Base-by-base conservation (phyloP, 2,797 vertebrate genomes). In the Xerus rutilus region DNA sequence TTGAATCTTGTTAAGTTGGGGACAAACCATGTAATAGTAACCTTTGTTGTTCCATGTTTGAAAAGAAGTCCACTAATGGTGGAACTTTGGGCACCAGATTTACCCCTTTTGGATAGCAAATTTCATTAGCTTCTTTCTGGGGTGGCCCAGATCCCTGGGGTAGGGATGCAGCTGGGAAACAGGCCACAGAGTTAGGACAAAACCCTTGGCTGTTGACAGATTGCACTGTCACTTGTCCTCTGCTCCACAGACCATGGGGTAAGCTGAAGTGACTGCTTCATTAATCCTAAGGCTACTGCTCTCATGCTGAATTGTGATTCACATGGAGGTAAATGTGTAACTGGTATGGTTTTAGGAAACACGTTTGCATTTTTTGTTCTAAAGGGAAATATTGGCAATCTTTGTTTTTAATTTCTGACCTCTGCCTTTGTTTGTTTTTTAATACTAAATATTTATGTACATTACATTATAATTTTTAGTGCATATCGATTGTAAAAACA, bases 41-140 rank as follows among this genome's bases (percentile, higher is more conserved):
- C 45, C 32, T 18, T 28, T 20, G 32, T 35, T 62, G 73, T 18
- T 81, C 52, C 4, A 2, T 25, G 49, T 43, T 8, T 28, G 70
- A 89, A 89, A 52, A 67, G 21, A 59, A 35, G 59, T 5, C 84
- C 5, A 17, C 7, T 25, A 35, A 64, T 15, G 32, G 69, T 45
- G 28, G 39, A 65, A 52, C 62, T 43, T 84, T 59, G 28, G 21
- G 45, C 35, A 18, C 25, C 49, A 59, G n/a, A 57, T n/a, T 65
- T 23, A 43, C 30, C 39, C 32, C 18, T 32, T 89, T 76, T 20
- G 72, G 35, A 85, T 62, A 86, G 30, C 47, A 78, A 57, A 78
- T 81, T 45, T 91, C 59, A 77, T 77, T 64, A 52, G 20, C 52
- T 95, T 89, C 57, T 84, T 88, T 91, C 52, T 62, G 84, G 83